Base-by-base conservation (phyloP, 2,797 vertebrate species). In the Crocodylus rhombifer region DNA sequence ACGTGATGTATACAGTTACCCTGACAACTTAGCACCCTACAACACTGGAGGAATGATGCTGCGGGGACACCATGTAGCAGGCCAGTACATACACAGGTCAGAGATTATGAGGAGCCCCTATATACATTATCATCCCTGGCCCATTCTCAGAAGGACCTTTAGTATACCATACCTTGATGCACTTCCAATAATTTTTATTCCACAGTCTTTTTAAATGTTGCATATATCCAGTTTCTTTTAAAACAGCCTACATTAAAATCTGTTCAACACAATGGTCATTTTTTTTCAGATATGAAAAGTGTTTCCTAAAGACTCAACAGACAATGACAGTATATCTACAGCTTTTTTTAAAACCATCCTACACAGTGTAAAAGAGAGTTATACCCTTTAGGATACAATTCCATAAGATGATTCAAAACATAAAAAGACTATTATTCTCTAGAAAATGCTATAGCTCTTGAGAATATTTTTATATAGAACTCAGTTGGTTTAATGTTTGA, bases 401-500 rank as follows among this genome's bases (percentile, higher is more conserved):
- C 15, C 71, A 16, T 82, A 81, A 84, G n/a, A 25, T 82, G n/a
- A 12, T 85, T 94, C 80, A 75, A 92, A 95, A 93, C 58, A 82
- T 58, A 28, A 94, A 94, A 91, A 92, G 14, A 75, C 81, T 92
- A 82, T 90, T 62, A 90, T 87, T 91, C 61, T 84, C 26, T 91
- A 82, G 86, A 84, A 95, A 93, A 87, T 94, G 87, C 67, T 87
- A 86, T 33, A 36, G 60, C 26, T 90, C 94, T 88, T 90, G 77
- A 82, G 86, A 75, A 18, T 88, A 1, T 90, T 90, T 95, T 87
- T 74, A 63, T 91, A 57, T 91, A 94, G 91, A 78, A 87, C 63
- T 85, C 89, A 91, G 86, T 88, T 94, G 88, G 60, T 91, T 96
- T 91, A 84, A 88, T 80, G 81, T 92, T 86, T 91, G 88, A 84